phyloP scores from a whole-genome alignment of 2,113 vertebrate species.

The Corvus cornix region DNA sequence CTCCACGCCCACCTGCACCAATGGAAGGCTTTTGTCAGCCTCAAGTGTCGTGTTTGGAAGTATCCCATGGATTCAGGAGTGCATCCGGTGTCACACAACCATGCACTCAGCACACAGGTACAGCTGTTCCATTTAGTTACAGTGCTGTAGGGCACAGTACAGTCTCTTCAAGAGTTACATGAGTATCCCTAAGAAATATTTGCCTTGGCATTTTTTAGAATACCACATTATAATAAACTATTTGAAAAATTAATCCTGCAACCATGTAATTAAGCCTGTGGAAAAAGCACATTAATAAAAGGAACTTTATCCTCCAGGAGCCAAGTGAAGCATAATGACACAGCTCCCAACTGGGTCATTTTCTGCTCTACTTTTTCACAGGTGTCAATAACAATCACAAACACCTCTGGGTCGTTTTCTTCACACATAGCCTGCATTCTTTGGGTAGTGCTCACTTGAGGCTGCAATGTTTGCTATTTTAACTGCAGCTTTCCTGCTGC shows the following conservation, averaged over 20 bases:
- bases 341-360: background rate
- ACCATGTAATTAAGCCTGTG: background rate
- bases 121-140: background rate
- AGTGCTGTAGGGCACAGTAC: background rate
- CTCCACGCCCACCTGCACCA: background rate
- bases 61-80: background rate
- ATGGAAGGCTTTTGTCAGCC: background rate
- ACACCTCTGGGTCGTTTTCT: rapidly evolving
- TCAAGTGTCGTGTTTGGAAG: background rate
- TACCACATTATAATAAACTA: background rate
- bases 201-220: background rate
- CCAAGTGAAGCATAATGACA: background rate
- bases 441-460: background rate
- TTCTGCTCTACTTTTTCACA: background rate
- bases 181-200: background rate
- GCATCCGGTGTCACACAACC: background rate
- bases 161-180: background rate
- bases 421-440: background rate
- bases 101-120: background rate
- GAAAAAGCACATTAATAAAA: background rate
- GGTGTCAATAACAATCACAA: background rate
- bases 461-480: background rate
- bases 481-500: background rate
- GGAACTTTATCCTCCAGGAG: background rate
- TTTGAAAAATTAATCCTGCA: background rate